These are phyloP conservation scores for Theocolax elegans DNA, from an alignment of 1,140 invertebrate species.

Conservation along the genomic window DNA sequence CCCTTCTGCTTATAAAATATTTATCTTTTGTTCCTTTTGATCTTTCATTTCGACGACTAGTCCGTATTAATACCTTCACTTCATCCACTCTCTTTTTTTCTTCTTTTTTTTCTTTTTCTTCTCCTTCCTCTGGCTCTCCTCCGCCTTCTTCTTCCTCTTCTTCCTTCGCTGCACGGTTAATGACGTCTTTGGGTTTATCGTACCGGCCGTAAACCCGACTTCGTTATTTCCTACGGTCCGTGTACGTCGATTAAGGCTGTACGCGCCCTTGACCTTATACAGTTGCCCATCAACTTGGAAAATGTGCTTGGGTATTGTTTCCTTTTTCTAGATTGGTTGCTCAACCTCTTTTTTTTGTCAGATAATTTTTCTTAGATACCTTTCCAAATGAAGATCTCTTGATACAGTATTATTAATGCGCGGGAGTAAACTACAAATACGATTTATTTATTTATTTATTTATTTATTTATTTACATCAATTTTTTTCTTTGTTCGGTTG, in stretches of 20 bases:
- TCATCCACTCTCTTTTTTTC: background rate
- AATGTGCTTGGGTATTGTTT: too few relatives aligned
- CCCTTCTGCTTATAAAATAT: conserved; percentile 25
- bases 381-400: too few relatives aligned
- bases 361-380: too few relatives aligned
- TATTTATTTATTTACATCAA: too few relatives aligned
- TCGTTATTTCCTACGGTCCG: conserved; percentile 5
- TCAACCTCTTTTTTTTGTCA: too few relatives aligned
- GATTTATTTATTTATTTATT: too few relatives aligned
- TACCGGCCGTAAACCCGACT: conserved; percentile 7
- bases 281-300: too few relatives aligned
- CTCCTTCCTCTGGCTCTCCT: background rate
- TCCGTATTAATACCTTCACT: background rate
- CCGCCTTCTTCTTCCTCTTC: too few relatives aligned
- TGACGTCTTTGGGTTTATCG: conserved; percentile 26
- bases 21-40: conserved; percentile 14
- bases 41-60: conserved; percentile 7
- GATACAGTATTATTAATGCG: too few relatives aligned
- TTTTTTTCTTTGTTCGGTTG: too few relatives aligned
- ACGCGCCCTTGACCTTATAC: conserved; percentile 22
- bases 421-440: too few relatives aligned
- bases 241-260: conserved; percentile 9
- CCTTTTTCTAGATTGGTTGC: too few relatives aligned
- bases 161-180: conserved; percentile 18
- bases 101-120: background rate